These are phyloP conservation scores for Brachypteracias leptosomus DNA, from an alignment of 2,113 vertebrate species.

Conservation along the genomic window DNA sequence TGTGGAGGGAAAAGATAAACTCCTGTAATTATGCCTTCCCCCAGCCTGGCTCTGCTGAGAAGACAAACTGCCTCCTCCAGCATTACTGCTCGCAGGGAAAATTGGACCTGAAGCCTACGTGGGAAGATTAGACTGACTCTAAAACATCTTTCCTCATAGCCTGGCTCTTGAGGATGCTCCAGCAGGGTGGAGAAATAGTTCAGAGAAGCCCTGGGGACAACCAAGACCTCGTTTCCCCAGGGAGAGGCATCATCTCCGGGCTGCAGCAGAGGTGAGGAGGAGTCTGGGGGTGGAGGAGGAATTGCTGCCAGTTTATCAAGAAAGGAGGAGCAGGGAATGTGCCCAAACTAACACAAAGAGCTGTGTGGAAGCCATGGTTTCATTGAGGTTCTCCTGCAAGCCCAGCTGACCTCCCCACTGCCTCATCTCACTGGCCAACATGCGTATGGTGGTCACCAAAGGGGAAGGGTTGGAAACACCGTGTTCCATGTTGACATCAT, in stretches of 20 bases:
- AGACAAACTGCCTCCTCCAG: conserved; percentile 1
- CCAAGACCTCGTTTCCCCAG: background rate
- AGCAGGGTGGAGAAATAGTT: background rate
- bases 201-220: background rate
- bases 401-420: background rate
- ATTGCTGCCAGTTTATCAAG: background rate
- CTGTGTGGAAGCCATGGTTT: background rate
- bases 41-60: background rate
- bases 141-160: background rate
- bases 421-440: background rate
- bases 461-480: background rate
- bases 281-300: background rate
- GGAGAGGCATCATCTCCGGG: background rate
- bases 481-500: background rate
- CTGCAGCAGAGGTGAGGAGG: background rate
- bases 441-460: background rate
- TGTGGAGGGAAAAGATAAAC: conserved; percentile 1
- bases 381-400: background rate
- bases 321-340: background rate
- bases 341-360: background rate
- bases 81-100: background rate
- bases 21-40: conserved; percentile 11
- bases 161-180: background rate
- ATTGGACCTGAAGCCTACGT: background rate
- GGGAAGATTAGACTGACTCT: background rate